These are phyloP conservation scores for Pampus argenteus DNA, from an alignment of 2,797 vertebrate genomes.

Conservation along the genomic window DNA sequence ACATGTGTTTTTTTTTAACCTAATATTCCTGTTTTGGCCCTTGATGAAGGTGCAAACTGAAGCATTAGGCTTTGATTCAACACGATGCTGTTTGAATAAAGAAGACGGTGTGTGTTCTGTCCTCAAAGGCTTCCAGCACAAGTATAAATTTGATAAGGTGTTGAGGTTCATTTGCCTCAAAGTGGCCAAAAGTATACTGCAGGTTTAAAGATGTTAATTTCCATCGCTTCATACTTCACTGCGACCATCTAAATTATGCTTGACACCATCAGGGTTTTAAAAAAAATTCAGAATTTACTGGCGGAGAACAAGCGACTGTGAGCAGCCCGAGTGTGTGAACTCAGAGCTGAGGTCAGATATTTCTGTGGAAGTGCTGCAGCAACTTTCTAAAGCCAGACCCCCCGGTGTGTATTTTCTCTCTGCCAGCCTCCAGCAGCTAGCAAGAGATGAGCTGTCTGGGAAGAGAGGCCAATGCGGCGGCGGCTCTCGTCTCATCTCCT, in stretches of 20 bases:
- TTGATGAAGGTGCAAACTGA: too few relatives aligned
- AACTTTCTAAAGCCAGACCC: slow-evolving; percentile 66
- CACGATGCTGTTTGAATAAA: too few relatives aligned
- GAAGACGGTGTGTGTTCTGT: too few relatives aligned
- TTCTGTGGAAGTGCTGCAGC: slow-evolving; percentile 57
- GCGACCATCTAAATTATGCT: not conserved
- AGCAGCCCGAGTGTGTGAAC: slow-evolving; percentile 35
- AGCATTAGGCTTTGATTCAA: too few relatives aligned
- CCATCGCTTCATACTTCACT: not conserved
- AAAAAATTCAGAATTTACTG: too few relatives aligned
- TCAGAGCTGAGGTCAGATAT: slow-evolving; percentile 59
- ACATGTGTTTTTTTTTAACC: too few relatives aligned
- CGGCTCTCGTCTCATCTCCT: slow-evolving; percentile 67
- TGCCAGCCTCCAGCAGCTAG: slow-evolving; percentile 71
- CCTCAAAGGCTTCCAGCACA: too few relatives aligned
- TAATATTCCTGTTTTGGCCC: too few relatives aligned
- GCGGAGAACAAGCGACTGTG: not conserved
- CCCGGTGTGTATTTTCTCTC: slow-evolving; percentile 61
- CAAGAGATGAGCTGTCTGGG: slow-evolving; percentile 67
- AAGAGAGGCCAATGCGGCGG: slow-evolving; percentile 44
- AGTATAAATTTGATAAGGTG: too few relatives aligned
- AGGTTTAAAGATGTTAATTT: not conserved
- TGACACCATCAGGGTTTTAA: not conserved
- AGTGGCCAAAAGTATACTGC: too few relatives aligned
- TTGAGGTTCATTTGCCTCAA: too few relatives aligned